Base-by-base conservation (phyloP, 1,140 invertebrate genomes). In the Stratiolaelaps scimitus region DNA sequence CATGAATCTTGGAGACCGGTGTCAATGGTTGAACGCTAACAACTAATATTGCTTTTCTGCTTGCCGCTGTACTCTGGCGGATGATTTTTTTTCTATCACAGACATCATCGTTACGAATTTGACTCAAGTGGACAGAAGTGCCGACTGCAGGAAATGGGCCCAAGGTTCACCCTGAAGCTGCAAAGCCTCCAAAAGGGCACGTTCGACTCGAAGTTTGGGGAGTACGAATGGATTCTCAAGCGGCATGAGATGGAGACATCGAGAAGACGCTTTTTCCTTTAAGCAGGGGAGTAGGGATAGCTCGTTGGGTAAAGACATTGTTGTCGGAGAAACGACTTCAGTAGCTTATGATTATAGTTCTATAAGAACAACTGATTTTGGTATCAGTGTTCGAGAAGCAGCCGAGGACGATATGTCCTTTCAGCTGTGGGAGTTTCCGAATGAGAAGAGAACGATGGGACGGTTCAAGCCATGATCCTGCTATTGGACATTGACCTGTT, bases 171-270 rank as follows among this genome's bases (percentile, higher is more conserved):
- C 0, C 76, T 98, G 6, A 90, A 89, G 75, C 78, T 98, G 44
- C 81, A 85, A 69, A 95, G 90, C 15, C 76, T 98, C 44, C 95
- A 99, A 73, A 86, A 92, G 74, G 94, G 95, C 65, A 92, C 91
- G 0, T 98, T 98, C 78, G 92, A 98, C 76, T 88, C 89, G 40
- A 95, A 95, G 78, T 86, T 83, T 73, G 94, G 93, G 1, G 89
- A 98, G 75, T 99, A 89, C 74, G 89, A 96, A 76, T 98, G 93
- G 92, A 85, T 92, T 68, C 88, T 94, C 68, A 88, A 92, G 73
- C 78, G 92, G 43, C 91, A 95, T 75, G 83, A 87, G 72, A 84
- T 95, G 83, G 91, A 95, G 76, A 88, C 86, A 0, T 90, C 85
- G 69, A 81, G 91, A 72, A 81, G 89, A 76, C 84, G 85, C 73